A percentile compares a stretch with the other conserved stretches of the same genome.
phyloP scores from a whole-genome alignment of 2,113 vertebrate genomes.

The Turnix velox region DNA sequence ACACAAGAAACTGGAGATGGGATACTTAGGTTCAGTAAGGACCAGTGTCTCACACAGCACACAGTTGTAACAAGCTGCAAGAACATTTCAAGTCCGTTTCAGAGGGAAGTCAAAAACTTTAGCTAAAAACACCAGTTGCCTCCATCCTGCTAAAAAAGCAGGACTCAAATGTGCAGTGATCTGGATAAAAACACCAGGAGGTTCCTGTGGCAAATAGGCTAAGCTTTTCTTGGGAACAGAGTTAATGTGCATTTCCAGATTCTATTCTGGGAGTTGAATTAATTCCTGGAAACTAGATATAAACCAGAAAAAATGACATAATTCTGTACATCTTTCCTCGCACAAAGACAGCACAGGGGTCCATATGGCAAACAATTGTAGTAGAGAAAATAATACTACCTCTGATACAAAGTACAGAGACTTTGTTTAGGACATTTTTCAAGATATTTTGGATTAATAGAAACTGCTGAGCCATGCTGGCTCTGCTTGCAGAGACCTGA shows the following conservation, averaged over 20 bases:
- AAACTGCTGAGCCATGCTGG: not conserved
- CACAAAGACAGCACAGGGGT: not conserved
- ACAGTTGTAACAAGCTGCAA: not conserved
- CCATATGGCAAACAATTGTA: not conserved
- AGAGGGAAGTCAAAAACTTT: not conserved
- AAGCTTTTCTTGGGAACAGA: not conserved
- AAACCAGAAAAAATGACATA: not conserved
- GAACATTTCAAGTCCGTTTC: not conserved
- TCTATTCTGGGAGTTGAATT: not conserved
- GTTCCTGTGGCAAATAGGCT: not conserved
- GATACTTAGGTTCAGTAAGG: not conserved
- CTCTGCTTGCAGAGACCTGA: not conserved
- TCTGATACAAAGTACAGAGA: not conserved
- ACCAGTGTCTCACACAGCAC: not conserved
- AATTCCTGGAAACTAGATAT: not conserved
- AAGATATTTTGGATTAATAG: not conserved
- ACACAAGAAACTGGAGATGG: not conserved
- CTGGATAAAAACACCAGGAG: not conserved
- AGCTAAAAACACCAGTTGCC: not conserved
- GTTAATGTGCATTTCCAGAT: not conserved
- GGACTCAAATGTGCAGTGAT: not conserved
- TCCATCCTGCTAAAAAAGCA: not conserved
- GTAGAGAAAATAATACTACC: not conserved
- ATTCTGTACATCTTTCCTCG: not conserved
- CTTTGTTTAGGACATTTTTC: not conserved